A percentile compares a stretch with the other conserved stretches of the same genome.
Evolutionary conservation across 2,113 vertebrate species (phyloP).

Genomic region (Protomyctophum bolini): DNA sequence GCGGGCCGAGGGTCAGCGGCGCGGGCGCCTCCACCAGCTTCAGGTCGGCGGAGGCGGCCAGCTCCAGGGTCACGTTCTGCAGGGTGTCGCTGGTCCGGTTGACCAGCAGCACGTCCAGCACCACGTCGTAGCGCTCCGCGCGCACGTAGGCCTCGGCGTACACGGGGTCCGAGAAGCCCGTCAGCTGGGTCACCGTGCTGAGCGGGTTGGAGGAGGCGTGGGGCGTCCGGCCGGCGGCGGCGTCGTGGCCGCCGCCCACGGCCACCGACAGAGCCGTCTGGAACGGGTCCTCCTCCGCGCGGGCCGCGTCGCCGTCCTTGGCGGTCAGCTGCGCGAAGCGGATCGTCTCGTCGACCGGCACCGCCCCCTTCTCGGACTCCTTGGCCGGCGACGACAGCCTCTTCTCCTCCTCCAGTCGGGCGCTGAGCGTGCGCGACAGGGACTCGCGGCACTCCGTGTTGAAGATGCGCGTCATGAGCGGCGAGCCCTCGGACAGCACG

Average conservation of each 20-base stretch:
- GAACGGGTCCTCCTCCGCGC: conserved; percentile 95
- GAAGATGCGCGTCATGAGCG: conserved; percentile 98
- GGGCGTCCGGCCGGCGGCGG: conserved; percentile 89
- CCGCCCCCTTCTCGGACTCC: conserved; percentile 91
- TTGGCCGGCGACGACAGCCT: conserved; percentile 88
- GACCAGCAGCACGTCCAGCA: conserved; percentile 96
- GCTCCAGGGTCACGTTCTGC: conserved; percentile 96
- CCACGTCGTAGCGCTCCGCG: conserved; percentile 98
- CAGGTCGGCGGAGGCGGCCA: conserved; percentile 94
- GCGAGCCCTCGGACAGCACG: conserved; percentile 95
- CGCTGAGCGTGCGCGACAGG: conserved; percentile 96
- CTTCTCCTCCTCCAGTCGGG: conserved; percentile 96
- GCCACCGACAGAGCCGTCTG: conserved; percentile 97
- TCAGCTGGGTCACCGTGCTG: conserved; percentile 93
- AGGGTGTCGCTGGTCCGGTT: conserved; percentile 98
- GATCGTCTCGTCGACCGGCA: conserved; percentile 98
- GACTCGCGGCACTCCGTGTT: conserved; percentile 97
- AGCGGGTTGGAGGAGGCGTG: neutral
- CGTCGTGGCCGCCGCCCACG: conserved; percentile 95
- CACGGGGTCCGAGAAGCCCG: conserved; percentile 97
- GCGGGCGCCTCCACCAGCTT: conserved; percentile 98
- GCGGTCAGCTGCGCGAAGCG: conserved; percentile 99
- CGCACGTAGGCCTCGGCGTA: conserved; percentile 98
- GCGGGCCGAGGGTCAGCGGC: conserved; percentile 96
- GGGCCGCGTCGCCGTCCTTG: conserved; percentile 91